Percentiles rank a stretch among this genome's conserved stretches.
phyloP scores from a whole-genome alignment of 2,113 vertebrate species.

The Epinephelus lanceolatus region DNA sequence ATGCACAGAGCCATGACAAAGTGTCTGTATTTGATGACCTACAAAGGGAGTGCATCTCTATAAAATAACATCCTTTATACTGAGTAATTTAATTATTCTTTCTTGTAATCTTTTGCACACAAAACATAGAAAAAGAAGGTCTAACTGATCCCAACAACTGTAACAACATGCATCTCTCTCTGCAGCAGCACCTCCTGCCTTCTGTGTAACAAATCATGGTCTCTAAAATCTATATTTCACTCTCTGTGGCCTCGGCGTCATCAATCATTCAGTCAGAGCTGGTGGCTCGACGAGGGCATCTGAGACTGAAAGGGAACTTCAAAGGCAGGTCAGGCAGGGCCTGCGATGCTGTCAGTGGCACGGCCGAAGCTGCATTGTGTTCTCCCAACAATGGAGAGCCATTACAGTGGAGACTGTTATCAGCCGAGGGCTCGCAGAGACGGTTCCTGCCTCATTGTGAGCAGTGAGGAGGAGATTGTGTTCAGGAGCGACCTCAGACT shows the following conservation, averaged over 20 bases:
- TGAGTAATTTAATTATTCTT: too few relatives aligned
- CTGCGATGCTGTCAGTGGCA: conserved; percentile 40
- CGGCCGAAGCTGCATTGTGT: conserved; percentile 61
- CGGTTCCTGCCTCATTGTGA: conserved; percentile 81
- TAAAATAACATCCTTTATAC: too few relatives aligned
- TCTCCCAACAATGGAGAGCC: conserved; percentile 68
- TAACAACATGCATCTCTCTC: not conserved
- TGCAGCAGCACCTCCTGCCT: not conserved
- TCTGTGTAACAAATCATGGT: not conserved
- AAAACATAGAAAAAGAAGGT: not conserved
- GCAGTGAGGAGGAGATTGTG: conserved; percentile 51
- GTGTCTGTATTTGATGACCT: too few relatives aligned
- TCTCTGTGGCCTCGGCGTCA: conserved; percentile 39
- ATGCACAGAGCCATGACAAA: too few relatives aligned
- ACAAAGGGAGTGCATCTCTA: too few relatives aligned
- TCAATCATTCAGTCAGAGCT: conserved; percentile 53
- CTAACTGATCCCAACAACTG: not conserved
- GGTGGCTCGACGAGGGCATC: conserved; percentile 54
- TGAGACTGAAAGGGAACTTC: conserved; percentile 38
- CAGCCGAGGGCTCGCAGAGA: conserved; percentile 54
- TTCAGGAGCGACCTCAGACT: conserved; percentile 86
- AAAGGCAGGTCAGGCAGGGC: conserved; percentile 51
- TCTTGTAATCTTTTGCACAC: not conserved
- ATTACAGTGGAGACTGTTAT: conserved; percentile 74
- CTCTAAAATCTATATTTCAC: conserved; percentile 12